A percentile compares a stretch with the other conserved stretches of the same genome.
Evolutionary conservation across 2,888 invertebrate species (phyloP).

Genomic region (Tetramorium bicarinatum): DNA sequence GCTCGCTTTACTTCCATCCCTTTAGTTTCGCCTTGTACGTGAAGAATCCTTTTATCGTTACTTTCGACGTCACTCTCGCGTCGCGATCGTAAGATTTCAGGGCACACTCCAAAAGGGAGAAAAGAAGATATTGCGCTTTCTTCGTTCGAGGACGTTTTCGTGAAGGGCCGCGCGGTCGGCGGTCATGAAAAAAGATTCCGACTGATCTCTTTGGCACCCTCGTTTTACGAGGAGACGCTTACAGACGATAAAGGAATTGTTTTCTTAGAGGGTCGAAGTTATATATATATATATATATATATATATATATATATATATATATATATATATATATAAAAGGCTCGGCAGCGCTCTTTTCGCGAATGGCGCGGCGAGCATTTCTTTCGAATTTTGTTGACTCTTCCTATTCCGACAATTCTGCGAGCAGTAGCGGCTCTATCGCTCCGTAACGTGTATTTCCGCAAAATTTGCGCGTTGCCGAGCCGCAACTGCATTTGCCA

Average conservation of each 20-base stretch:
- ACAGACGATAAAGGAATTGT: conserved; percentile 59
- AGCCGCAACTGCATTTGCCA: conserved; percentile 42
- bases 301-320: background rate
- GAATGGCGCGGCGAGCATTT: conserved; percentile 17
- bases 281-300: background rate
- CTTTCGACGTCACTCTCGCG: conserved; percentile 35
- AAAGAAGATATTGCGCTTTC: background rate
- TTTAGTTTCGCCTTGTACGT: conserved; percentile 27
- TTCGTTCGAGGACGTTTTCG: conserved; percentile 3
- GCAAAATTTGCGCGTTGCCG: conserved; percentile 37
- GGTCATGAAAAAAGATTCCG: conserved; percentile 29
- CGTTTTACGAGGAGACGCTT: conserved; percentile 53
- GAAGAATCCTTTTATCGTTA: conserved; percentile 55
- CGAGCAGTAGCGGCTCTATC: background rate
- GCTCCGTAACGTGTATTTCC: conserved; percentile 16
- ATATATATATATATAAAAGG: background rate
- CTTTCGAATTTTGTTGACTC: conserved; percentile 31
- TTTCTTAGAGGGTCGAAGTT: conserved; percentile 31
- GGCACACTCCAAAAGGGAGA: background rate
- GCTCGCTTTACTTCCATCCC: conserved; percentile 13
- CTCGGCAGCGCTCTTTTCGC: background rate
- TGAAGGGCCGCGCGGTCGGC: background rate
- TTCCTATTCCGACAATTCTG: background rate
- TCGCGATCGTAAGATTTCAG: conserved; percentile 53
- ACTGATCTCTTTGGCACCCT: conserved; percentile 38